Percentiles rank a stretch among this genome's conserved stretches.
These are phyloP conservation scores for Alcedo quadribrachys DNA, from an alignment of 2,797 vertebrate genomes.

Conservation along the genomic window DNA sequence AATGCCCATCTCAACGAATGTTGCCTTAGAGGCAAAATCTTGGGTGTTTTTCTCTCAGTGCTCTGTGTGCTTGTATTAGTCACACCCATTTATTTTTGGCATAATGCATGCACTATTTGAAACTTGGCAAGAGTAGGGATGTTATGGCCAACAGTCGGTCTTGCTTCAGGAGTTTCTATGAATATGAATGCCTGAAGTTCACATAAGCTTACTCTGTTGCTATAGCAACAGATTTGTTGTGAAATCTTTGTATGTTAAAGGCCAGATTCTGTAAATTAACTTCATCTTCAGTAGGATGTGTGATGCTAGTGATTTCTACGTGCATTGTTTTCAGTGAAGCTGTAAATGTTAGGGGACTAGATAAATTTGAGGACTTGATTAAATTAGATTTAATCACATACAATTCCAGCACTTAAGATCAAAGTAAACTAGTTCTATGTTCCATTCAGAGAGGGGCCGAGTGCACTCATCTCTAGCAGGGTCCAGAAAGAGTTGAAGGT, in stretches of 20 bases:
- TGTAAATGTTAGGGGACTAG: neutral
- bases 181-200: slow-evolving; percentile 82
- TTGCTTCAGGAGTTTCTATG: slow-evolving; percentile 82
- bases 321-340: slow-evolving; percentile 21
- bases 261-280: slow-evolving; percentile 72
- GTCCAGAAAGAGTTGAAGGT: neutral
- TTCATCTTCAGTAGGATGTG: slow-evolving; percentile 56
- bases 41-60: slow-evolving; percentile 50
- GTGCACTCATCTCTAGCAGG: neutral
- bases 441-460: neutral
- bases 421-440: slow-evolving; percentile 7
- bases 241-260: slow-evolving; percentile 77
- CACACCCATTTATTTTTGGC: slow-evolving; percentile 82
- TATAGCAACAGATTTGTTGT: slow-evolving; percentile 79
- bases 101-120: slow-evolving; percentile 78
- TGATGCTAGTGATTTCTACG: slow-evolving; percentile 50
- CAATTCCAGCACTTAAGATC: neutral
- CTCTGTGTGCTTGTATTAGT: slow-evolving; percentile 80
- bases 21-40: slow-evolving; percentile 73
- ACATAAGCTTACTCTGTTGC: slow-evolving; percentile 77
- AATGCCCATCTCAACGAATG: slow-evolving; percentile 75
- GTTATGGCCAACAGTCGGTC: slow-evolving; percentile 80
- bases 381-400: neutral
- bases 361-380: neutral
- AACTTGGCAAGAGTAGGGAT: slow-evolving; percentile 77